Conservation (phyloP, 2,113 vertebrate species). For the Chionis minor region DNA sequence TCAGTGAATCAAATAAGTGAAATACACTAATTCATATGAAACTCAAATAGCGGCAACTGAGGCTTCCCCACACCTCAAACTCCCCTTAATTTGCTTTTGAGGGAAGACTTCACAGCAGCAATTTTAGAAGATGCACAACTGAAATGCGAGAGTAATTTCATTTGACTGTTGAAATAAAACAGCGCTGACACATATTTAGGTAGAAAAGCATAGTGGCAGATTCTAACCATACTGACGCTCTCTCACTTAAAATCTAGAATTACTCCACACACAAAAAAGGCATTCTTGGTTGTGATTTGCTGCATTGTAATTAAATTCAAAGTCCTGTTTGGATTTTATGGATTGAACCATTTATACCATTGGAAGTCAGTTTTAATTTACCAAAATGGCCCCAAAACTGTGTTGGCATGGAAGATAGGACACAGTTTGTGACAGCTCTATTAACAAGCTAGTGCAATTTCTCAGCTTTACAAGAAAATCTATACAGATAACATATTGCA, state of each 20-base stretch:
- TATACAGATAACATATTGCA: neutral
- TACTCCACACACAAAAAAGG: neutral
- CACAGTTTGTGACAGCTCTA: neutral
- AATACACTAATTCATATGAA: constrained; percentile 46
- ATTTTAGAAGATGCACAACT: constrained; percentile 3
- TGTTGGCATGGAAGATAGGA: neutral
- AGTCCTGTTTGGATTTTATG: neutral
- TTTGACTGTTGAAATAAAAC: constrained; percentile 40
- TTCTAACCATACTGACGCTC: neutral
- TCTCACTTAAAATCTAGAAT: neutral
- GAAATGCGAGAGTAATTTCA: constrained; percentile 21
- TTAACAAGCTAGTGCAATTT: neutral
- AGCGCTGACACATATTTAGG: neutral
- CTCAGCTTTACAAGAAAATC: neutral
- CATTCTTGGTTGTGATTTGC: neutral
- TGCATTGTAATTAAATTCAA: neutral
- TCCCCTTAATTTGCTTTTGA: constrained; percentile 21
- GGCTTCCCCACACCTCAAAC: neutral
- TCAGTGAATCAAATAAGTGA: constrained; percentile 32
- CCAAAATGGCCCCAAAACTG: neutral
- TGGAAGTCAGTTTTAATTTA: neutral
- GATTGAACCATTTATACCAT: neutral
- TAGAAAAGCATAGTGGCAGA: neutral
- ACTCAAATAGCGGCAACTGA: neutral
- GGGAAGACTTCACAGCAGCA: neutral